Evolutionary conservation across 2,797 vertebrate species (phyloP), one percentile per base, ranked within the genome.

Genomic region (Vespertilio murinus): DNA sequence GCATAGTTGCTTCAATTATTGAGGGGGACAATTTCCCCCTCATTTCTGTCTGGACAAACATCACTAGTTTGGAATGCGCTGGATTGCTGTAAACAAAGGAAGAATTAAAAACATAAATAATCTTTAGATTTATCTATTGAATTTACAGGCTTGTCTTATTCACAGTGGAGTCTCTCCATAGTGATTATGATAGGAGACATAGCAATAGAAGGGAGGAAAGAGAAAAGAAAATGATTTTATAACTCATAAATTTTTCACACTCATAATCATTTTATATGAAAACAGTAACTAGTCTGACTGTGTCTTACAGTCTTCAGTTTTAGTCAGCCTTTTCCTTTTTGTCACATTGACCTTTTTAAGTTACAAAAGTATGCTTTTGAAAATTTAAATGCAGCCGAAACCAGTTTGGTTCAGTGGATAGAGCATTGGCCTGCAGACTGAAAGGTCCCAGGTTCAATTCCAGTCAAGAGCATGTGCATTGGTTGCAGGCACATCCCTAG

Each of bases 31-130:
- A 54, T 93, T 97, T 97, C 73, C 98, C 98, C 94, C 93, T 97
- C 47, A 98, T 91, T 54, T 98, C 96, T 54, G 98, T 97, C 87
- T 98, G 98, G 61, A 98, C 94, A 88, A 98, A 97, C 56, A 97
- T 97, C 71, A 96, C 95, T 11, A 98, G 69, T 84, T 95, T 98
- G n/a, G 96, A 97, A 93, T 97, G 94, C 10, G 90, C 82, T 82
- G 97, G 97, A 64, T 98, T 98, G 97, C 98, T 98, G 83, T 20
- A 77, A 96, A 56, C 86, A 85, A 96, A 90, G 13, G 67, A 94
- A 92, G 23, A 52, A 5, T 88, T 42, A 67, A 52, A 96, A 28
- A 70, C 54, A 67, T 38, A 83, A 91, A 88, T 38, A 84, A 93
- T 42, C 83, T 92, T 88, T 70, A 87, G 42, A 42, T 77, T 84